Evolutionary conservation across 2,888 invertebrate genomes (phyloP).

Genomic region (Cyrtodaria siliqua): DNA sequence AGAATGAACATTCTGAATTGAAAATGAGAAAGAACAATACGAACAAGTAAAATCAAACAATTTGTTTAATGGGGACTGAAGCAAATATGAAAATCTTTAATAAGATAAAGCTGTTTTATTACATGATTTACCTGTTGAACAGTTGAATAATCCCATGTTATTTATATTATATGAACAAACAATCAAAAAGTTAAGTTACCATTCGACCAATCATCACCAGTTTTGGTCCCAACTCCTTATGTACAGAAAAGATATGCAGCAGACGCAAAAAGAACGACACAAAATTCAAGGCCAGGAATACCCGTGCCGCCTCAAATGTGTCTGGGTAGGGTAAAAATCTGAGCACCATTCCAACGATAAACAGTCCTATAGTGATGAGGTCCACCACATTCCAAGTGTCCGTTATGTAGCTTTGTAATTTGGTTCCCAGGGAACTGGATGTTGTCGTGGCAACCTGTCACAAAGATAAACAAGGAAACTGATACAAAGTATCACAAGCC

Average conservation of each 20-base stretch:
- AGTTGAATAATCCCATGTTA: too few species aligned
- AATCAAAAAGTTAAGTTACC: slow-evolving; percentile 76
- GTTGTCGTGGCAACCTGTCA: slow-evolving; percentile 62
- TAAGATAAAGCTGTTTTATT: too few species aligned
- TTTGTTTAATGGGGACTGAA: too few species aligned
- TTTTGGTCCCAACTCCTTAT: slow-evolving; percentile 84
- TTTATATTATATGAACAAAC: too few species aligned
- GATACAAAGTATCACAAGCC: too few species aligned
- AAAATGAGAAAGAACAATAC: too few species aligned
- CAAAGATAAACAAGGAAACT: background rate
- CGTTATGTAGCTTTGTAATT: slow-evolving; percentile 80
- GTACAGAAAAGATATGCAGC: slow-evolving; percentile 84
- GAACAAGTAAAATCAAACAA: too few species aligned
- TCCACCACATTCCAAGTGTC: slow-evolving; percentile 85
- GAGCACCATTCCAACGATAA: slow-evolving; percentile 80
- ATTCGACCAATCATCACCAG: slow-evolving; percentile 85
- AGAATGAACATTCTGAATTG: too few species aligned
- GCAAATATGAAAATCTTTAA: too few species aligned
- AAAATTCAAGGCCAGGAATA: slow-evolving; percentile 85
- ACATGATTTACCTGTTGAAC: too few species aligned
- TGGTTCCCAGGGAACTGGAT: slow-evolving; percentile 69
- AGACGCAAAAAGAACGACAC: slow-evolving; percentile 84
- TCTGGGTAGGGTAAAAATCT: slow-evolving; percentile 73
- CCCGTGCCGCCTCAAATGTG: slow-evolving; percentile 82
- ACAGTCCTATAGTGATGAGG: slow-evolving; percentile 79